Base-by-base conservation (phyloP, 64 coral and sea anemone genomes). In the Stichodactyla helianthus region DNA sequence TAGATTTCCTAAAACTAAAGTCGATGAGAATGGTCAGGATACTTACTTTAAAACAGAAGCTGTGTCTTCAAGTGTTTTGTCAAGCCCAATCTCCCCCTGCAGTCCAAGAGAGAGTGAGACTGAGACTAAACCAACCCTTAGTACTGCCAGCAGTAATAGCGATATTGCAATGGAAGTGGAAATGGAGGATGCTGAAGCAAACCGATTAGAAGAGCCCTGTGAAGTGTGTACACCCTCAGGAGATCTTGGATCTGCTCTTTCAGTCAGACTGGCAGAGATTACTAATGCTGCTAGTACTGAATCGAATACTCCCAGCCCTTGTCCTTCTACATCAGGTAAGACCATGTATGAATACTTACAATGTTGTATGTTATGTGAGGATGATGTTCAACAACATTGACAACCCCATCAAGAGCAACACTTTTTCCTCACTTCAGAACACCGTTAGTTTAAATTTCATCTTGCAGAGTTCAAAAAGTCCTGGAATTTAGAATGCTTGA, bases 261-360 rank as follows among this genome's bases (percentile, higher is more conserved):
- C 88, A 20, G 85, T 87, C 19, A 85, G 88, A 57, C 31, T 93
- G 10, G 88, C 82, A 22, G 94, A 96, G 71, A 90, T 96, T 10
- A 93, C 71, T n/a, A 83, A 83, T 23, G 86, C 80, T 51, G 86
- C 71, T 12, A 50, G 53, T 22, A 88, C 64, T 86, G 94, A 89
- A 54, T 83, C 53, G 10, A 92, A 95, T 52, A 95, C 55, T 7
- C 94, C 88, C 3, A 95, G 94, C 84, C 90, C 94, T 6, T 93
- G 91, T 50, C 91, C 94, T 0, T 92, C 94, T 19, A 89, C 94
- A 51, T 86, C 94, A 90, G 94, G 94, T 95, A 89, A 14, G 25
- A 44, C 2, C 35, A 44, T 44, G 35, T 44, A 44, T 44, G 2
- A 44, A 44, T 44, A 44, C 35, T 44, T 2, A 3, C 35, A 44